Base-by-base conservation (phyloP, 2,113 vertebrate genomes). In the Amblyornis subalaris region DNA sequence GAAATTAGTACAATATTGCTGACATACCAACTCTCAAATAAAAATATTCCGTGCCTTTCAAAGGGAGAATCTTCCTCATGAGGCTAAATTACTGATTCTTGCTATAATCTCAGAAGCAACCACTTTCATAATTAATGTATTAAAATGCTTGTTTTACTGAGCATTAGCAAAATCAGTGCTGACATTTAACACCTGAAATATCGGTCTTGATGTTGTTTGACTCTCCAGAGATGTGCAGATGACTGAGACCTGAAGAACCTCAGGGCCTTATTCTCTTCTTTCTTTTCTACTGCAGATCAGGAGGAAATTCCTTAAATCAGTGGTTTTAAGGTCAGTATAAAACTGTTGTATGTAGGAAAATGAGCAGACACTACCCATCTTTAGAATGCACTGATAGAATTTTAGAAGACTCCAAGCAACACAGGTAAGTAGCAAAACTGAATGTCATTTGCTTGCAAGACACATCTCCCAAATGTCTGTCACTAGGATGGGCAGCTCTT, bases 111-210 rank as follows among this genome's bases (percentile, higher is more conserved):
- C 78, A 88, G 78, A 70, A 81, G 25, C 40, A 71, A 92, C 24
- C 62, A 72, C 47, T 91, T 84, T 67, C 40, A 90, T 96, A 96
- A 96, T 94, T 72, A 89, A 85, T 79, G 77, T 42, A 95, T 80
- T 93, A 62, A 93, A 93, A 70, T 42, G 61, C 55, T 91, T 93
- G 54, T 87, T 61, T 89, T 94, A 72, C 28, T 53, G 44, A 64
- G 7, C 53, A 89, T 73, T 72, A 79, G n/a, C 25, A 33, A 29
- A 90, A 84, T 36, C 51, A 60, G 67, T 85, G 62, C 71, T 94
- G 71, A 62, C 35, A 87, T 92, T 88, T 51, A 87, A 73, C 87
- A 70, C 20, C 66, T 54, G 79, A 74, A 88, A 88, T 80, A 57
- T 64, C 94, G 51, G 60, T 91, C 44, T 90, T 94, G 31, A 57